phyloP scores from a whole-genome alignment of 2,113 vertebrate species.

The Heterocephalus glaber region DNA sequence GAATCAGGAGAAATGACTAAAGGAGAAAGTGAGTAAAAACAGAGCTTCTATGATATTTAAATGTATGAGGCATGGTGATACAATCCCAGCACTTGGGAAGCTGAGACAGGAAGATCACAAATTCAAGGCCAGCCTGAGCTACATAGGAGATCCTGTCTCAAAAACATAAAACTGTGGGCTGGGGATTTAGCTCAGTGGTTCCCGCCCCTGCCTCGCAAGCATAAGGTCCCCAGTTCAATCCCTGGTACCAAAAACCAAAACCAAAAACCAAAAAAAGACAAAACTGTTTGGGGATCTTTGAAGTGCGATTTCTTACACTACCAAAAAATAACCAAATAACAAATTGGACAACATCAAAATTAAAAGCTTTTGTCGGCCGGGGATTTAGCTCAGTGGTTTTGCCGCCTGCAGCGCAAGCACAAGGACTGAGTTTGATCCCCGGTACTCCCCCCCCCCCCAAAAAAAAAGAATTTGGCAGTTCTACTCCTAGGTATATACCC shows the following conservation, averaged over 20 bases:
- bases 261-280: background rate
- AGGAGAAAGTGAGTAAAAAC: background rate
- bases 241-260: too few relatives aligned
- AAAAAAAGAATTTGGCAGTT: too few relatives aligned
- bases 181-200: too few relatives aligned
- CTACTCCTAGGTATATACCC: too few relatives aligned
- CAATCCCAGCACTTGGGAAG: background rate
- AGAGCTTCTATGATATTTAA: background rate
- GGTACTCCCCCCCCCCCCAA: too few relatives aligned
- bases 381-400: too few relatives aligned
- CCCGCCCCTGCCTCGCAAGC: too few relatives aligned
- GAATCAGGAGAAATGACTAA: background rate
- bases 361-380: background rate
- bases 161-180: background rate
- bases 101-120: background rate
- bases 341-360: background rate
- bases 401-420: too few relatives aligned
- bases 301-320: background rate
- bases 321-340: background rate
- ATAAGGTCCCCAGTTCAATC: background rate
- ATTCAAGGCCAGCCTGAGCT: background rate
- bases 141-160: background rate
- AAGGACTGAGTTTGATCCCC: too few relatives aligned
- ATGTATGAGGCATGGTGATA: background rate
- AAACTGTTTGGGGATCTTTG: background rate